Evolutionary conservation across 2,888 invertebrate species (phyloP).

Genomic region (Polydrusus pterygomalis): DNA sequence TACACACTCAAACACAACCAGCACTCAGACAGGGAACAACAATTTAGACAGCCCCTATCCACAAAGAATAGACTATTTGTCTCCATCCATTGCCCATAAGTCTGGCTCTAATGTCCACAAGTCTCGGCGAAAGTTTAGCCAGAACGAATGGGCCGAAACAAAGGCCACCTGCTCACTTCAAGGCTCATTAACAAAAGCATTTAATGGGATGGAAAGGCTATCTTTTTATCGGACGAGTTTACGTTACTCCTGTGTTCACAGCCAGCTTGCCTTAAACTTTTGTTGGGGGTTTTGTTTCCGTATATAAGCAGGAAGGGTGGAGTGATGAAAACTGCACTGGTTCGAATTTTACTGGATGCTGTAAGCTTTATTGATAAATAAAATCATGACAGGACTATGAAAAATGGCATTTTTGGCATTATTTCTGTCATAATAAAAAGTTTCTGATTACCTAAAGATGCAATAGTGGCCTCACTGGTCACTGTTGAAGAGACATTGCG

Average conservation of each 20-base stretch:
- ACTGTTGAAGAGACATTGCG: no score
- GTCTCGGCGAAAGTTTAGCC: conserved; percentile 24
- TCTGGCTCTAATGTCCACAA: conserved; percentile 26
- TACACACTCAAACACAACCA: no score
- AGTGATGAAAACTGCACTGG: no score
- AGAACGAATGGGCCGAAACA: conserved; percentile 47
- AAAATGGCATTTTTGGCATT: no score
- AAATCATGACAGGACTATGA: no score
- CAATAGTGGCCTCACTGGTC: no score
- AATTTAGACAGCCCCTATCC: neutral
- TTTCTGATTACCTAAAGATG: no score
- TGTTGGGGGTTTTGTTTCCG: conserved; percentile 4
- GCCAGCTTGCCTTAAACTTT: conserved; percentile 11
- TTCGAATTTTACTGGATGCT: no score
- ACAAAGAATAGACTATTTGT: conserved; percentile 28
- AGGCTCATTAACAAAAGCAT: conserved; percentile 45
- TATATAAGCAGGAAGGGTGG: neutral
- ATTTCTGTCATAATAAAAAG: no score
- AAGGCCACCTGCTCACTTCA: conserved; percentile 48
- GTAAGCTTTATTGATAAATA: no score
- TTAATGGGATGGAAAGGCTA: conserved; percentile 45
- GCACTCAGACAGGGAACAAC: neutral
- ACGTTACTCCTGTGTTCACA: conserved; percentile 4
- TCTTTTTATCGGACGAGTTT: conserved; percentile 18
- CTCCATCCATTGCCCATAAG: conserved; percentile 22